Percentiles rank a stretch among this genome's conserved stretches.
Conservation (phyloP, 2,113 vertebrate species). For the Chaetorhynchus papuensis region DNA sequence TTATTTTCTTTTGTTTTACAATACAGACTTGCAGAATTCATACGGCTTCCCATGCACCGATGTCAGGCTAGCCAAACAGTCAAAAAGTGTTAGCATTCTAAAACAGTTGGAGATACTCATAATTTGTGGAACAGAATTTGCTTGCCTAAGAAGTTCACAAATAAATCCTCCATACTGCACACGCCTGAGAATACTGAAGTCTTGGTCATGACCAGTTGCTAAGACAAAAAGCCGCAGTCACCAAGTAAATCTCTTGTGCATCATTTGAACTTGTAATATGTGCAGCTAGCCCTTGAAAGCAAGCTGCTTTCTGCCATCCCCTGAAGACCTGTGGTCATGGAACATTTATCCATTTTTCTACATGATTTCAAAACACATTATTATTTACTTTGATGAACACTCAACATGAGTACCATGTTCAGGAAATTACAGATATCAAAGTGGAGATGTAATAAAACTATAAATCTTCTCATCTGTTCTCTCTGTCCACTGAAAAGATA, state of each 20-base stretch:
- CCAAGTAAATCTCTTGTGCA: constrained; percentile 48
- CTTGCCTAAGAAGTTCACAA: neutral
- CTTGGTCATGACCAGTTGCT: constrained; percentile 1
- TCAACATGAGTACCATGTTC: constrained; percentile 1
- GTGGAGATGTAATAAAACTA: neutral
- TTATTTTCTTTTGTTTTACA: neutral
- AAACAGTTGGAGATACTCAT: neutral
- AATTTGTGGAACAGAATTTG: neutral
- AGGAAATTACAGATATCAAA: constrained; percentile 35
- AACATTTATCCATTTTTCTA: constrained; percentile 61
- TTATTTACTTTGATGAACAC: constrained; percentile 45
- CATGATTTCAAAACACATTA: constrained; percentile 40
- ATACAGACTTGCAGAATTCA: neutral
- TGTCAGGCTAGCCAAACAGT: neutral
- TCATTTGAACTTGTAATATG: constrained; percentile 18
- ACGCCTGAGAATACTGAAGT: neutral
- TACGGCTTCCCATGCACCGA: neutral
- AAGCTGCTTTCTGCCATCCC: constrained; percentile 40
- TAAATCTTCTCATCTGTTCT: constrained; percentile 1
- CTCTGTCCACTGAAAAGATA: neutral
- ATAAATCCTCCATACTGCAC: neutral
- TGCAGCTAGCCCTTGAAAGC: constrained; percentile 38
- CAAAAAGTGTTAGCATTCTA: neutral
- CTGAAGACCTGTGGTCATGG: constrained; percentile 56
- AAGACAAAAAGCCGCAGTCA: constrained; percentile 40